Conservation (phyloP, 2,888 invertebrate genomes). For the Caenorhabditis drosophilae region DNA sequence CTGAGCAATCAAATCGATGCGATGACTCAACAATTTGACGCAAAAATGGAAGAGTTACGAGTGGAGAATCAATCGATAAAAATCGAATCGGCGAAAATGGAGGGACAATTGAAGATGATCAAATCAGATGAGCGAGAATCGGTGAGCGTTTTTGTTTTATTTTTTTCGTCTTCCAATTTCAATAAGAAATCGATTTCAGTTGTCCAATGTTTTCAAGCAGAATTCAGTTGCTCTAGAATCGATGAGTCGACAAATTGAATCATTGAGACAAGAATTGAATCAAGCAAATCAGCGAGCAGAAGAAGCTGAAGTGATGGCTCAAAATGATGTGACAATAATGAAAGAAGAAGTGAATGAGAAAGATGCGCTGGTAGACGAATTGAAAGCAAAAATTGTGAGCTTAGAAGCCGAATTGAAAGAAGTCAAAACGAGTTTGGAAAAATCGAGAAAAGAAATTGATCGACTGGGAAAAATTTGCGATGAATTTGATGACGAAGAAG, state of each 20-base stretch:
- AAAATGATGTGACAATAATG: constrained; percentile 32
- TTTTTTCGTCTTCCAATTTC: too few relatives aligned
- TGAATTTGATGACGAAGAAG: constrained; percentile 6
- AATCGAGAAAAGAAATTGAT: not conserved
- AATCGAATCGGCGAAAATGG: too few relatives aligned
- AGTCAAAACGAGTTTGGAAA: not conserved
- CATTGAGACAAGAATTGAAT: constrained; percentile 75
- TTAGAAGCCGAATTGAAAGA: not conserved
- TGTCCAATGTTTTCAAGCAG: too few relatives aligned
- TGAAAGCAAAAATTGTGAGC: not conserved
- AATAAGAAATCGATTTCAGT: too few relatives aligned
- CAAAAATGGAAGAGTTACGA: too few relatives aligned
- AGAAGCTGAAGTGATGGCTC: constrained; percentile 23
- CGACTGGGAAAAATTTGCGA: constrained; percentile 2
- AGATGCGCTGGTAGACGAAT: not conserved
- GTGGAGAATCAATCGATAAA: too few relatives aligned
- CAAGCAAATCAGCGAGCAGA: constrained; percentile 69
- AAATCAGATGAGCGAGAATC: too few relatives aligned
- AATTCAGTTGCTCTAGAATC: too few relatives aligned
- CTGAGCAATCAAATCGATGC: too few relatives aligned
- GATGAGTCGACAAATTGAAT: not conserved
- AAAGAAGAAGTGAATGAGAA: constrained; percentile 18
- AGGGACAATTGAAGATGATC: too few relatives aligned
- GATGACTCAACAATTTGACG: too few relatives aligned
- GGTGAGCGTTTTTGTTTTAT: too few relatives aligned